These are phyloP conservation scores for Halichoeres trimaculatus DNA, from an alignment of 2,113 vertebrate species.

Conservation along the genomic window DNA sequence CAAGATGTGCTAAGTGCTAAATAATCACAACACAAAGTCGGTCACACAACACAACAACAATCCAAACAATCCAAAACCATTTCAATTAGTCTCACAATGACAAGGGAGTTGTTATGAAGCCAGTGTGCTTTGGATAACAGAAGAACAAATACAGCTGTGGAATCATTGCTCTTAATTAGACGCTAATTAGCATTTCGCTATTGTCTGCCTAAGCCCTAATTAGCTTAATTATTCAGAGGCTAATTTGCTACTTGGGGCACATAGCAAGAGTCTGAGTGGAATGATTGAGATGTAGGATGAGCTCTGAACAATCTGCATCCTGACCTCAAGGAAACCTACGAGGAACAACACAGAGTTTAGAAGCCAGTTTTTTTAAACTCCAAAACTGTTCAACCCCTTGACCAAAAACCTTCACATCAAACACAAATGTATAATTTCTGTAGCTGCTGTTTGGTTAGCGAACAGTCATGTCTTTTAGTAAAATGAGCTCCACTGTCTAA, in stretches of 20 bases:
- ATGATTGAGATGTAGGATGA: constrained; percentile 64
- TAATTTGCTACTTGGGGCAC: constrained; percentile 66
- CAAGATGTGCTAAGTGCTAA: constrained; percentile 24
- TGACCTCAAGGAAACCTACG: constrained; percentile 43
- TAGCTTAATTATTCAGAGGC: constrained; percentile 74
- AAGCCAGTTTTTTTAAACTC: neutral
- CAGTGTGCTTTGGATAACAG: constrained; percentile 56
- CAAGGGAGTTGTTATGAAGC: constrained; percentile 56
- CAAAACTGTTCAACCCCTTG: neutral
- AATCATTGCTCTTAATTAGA: constrained; percentile 76
- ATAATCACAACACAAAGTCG: constrained; percentile 43
- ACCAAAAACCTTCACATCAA: neutral
- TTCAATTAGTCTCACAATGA: constrained; percentile 57
- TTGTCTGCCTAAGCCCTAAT: constrained; percentile 77
- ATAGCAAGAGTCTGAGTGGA: constrained; percentile 51
- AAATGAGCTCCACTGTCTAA: constrained; percentile 8
- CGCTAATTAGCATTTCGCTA: constrained; percentile 75
- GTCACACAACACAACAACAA: constrained; percentile 58
- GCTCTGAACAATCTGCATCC: constrained; percentile 37
- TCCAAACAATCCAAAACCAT: constrained; percentile 43
- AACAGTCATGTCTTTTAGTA: neutral
- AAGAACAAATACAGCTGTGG: constrained; percentile 73
- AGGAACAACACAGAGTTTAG: constrained; percentile 12
- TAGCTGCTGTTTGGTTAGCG: constrained; percentile 1
- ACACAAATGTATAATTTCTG: neutral